Base-by-base conservation (phyloP, 1,140 invertebrate genomes). In the Macrotrachela quadricornifera region DNA sequence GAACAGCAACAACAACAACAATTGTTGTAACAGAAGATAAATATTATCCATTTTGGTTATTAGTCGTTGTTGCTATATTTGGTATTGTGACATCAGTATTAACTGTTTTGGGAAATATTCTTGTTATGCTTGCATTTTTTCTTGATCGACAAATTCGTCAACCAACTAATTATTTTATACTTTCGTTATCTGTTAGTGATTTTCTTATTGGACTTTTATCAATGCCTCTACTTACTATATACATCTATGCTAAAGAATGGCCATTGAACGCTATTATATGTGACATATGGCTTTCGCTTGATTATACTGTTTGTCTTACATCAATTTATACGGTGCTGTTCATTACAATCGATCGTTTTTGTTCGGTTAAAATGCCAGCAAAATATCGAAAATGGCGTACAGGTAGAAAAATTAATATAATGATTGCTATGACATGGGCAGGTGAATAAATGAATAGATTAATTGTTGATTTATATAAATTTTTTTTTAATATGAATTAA, bases 121-220 rank as follows among this genome's bases (percentile, higher is more conserved):
- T 97, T 14, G 94, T 99, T 37, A 75, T 99, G 18, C 67, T 95
- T 39, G 85, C 90, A 18, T 99, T 97, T 71, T 82, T 92, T 51
- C 82, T 97, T 21, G 94, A 99, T 67, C 76, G 91, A 53, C 83
- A 83, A 51, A 97, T 99, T 62, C 78, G 94, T 46, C 91, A 97
- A 63, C 92, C 94, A 2, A 92, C 86, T 64, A 99, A 99, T 72
- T 99, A 96, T 73, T 97, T 97, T 72, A 95, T 99, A 50, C 91
- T 88, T 4, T 96, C 90, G 0, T 75, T 99, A 43, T 92, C 94
- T 18, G 85, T 91, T 37, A 95, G 90, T 12, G 94, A 99, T 73
- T 79, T 97, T 72, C 76, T 97, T 9, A 99, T 99, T 68, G 94
- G 94, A 78, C 61, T 74, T 6, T 71, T 77, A 57, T 76, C 71